Conservation (phyloP, 2,797 vertebrate genomes). For the Syndactyla subalaris region DNA sequence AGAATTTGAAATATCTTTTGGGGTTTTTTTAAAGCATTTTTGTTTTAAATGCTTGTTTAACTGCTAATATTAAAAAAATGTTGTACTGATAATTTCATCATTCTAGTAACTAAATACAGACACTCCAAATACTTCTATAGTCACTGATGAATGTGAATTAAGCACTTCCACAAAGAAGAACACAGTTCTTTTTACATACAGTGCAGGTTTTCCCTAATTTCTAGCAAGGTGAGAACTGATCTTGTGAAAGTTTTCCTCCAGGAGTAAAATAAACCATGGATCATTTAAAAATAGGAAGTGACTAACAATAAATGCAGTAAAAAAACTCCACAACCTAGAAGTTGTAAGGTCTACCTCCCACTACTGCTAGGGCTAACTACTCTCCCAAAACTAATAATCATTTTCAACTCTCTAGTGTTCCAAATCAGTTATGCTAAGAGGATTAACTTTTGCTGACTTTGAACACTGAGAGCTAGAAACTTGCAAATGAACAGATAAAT, state of each 20-base stretch:
- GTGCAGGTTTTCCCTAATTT: background rate
- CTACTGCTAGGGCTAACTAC: background rate
- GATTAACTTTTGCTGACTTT: background rate
- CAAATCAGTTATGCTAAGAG: background rate
- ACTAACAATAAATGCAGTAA: background rate
- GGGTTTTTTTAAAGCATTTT: too few relatives aligned
- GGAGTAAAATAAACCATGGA: background rate
- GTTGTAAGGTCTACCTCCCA: background rate
- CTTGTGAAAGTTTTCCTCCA: background rate
- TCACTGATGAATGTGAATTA: background rate
- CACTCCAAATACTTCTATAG: background rate
- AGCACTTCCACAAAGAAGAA: background rate
- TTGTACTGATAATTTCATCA: background rate
- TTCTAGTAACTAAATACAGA: background rate
- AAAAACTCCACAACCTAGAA: background rate
- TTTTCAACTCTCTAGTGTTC: background rate
- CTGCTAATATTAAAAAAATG: background rate
- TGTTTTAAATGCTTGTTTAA: background rate
- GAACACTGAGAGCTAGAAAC: background rate
- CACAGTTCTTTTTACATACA: background rate
- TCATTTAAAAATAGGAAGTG: background rate
- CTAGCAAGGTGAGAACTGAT: background rate
- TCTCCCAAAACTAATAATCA: background rate
- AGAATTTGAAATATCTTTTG: background rate
- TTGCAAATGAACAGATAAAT: background rate